These are phyloP conservation scores for Aythya fuligula DNA, from an alignment of 2,797 vertebrate genomes.

Conservation along the genomic window DNA sequence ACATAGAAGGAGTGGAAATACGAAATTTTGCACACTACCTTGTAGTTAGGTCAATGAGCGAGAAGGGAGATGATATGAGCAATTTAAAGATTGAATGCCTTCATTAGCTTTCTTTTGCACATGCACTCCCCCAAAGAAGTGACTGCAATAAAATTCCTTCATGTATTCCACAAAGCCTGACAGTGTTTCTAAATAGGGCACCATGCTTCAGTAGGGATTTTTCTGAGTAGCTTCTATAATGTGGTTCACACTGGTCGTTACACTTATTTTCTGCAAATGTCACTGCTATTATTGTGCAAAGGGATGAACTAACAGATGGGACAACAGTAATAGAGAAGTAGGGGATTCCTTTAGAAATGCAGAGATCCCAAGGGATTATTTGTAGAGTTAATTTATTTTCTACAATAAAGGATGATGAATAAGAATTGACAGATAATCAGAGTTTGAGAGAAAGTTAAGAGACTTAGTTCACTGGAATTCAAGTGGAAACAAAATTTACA, in stretches of 20 bases:
- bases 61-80: background rate
- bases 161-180: background rate
- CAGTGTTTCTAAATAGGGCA: background rate
- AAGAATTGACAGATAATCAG: background rate
- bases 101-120: background rate
- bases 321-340: background rate
- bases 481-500: slow-evolving; percentile 29
- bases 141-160: background rate
- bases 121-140: background rate
- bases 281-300: background rate
- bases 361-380: slow-evolving; percentile 22
- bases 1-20: background rate
- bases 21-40: background rate
- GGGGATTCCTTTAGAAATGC: background rate
- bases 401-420: slow-evolving; percentile 25
- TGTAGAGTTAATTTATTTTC: slow-evolving; percentile 45
- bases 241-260: background rate
- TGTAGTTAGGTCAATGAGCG: background rate
- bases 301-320: background rate
- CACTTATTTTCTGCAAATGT: slow-evolving; percentile 15
- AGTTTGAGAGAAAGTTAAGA: background rate
- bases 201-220: background rate
- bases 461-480: slow-evolving; percentile 10
- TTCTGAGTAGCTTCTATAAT: background rate
- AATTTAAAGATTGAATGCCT: background rate